phyloP scores from a whole-genome alignment of 2,797 vertebrate species.

The Poliocrania exsul region DNA sequence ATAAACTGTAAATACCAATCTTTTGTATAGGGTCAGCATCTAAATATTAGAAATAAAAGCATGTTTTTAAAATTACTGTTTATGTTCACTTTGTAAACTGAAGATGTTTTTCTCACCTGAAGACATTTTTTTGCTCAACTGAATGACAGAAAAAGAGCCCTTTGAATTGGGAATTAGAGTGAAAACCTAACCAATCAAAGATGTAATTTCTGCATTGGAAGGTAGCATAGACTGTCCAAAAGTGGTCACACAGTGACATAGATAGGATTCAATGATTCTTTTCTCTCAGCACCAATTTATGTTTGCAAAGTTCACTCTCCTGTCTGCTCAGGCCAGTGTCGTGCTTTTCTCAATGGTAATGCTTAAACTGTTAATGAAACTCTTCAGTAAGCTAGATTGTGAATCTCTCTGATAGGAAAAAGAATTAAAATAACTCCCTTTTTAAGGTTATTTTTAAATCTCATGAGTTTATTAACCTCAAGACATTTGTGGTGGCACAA shows the following conservation, averaged over 20 bases:
- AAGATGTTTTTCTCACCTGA: background rate
- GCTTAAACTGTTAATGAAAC: background rate
- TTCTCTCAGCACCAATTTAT: background rate
- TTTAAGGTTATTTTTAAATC: background rate
- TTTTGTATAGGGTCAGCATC: background rate
- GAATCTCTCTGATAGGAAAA: background rate
- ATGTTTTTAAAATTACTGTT: background rate
- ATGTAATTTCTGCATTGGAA: background rate
- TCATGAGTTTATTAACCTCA: background rate
- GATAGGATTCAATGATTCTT: background rate
- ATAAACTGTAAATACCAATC: constrained; percentile 45
- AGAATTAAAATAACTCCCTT: background rate
- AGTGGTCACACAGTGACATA: background rate
- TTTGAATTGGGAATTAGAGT: background rate
- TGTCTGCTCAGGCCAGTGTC: background rate
- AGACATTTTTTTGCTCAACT: background rate
- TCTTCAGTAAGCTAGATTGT: background rate
- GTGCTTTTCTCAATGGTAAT: background rate
- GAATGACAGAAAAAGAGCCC: background rate
- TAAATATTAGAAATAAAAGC: background rate
- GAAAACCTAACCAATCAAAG: background rate
- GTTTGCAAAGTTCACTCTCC: background rate
- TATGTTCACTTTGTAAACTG: background rate
- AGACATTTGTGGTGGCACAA: background rate
- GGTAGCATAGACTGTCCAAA: background rate